These are phyloP conservation scores for Bellardia bayeri DNA, from an alignment of 2,888 invertebrate genomes.

Conservation along the genomic window DNA sequence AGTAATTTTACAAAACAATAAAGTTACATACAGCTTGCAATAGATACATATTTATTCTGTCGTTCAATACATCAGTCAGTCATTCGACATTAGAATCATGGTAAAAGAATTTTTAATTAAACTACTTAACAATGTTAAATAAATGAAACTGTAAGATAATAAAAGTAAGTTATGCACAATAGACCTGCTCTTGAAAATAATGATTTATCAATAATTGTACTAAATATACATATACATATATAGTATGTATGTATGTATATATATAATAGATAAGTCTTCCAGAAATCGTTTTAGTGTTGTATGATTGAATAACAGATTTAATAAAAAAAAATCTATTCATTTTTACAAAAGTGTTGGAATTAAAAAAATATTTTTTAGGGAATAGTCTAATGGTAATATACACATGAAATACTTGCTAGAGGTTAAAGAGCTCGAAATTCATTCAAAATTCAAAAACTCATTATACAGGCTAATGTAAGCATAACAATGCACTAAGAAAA, in stretches of 20 bases:
- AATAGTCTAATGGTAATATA: background rate
- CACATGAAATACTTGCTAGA: background rate
- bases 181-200: background rate
- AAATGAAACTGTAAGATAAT: constrained; percentile 32
- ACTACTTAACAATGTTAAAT: constrained; percentile 52
- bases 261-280: no score
- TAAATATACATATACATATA: no score
- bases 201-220: no score
- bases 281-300: no score
- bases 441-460: constrained; percentile 11
- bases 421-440: background rate
- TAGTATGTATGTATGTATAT: no score
- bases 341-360: no score
- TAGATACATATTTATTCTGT: background rate
- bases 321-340: no score
- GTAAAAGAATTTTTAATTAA: constrained; percentile 61
- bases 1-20: constrained; percentile 29
- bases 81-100: constrained; percentile 34
- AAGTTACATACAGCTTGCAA: constrained; percentile 5
- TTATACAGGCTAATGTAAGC: constrained; percentile 46
- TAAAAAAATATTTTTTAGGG: no score
- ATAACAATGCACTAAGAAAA: constrained; percentile 45
- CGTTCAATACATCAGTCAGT: background rate
- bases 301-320: no score
- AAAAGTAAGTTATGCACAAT: background rate